These are phyloP conservation scores for Coendou prehensilis DNA, from an alignment of 2,797 vertebrate genomes.

Conservation along the genomic window DNA sequence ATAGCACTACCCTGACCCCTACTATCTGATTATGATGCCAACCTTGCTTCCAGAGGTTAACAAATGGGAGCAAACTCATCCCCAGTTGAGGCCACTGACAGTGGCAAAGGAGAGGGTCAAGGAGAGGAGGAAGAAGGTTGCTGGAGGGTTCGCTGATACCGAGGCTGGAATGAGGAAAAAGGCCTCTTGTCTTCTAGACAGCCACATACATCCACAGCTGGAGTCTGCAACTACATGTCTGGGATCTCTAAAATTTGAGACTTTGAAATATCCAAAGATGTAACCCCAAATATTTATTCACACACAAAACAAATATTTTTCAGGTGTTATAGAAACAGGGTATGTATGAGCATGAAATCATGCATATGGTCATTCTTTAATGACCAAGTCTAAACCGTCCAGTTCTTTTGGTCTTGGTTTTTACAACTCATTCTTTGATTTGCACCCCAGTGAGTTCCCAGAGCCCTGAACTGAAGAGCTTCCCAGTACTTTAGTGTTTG, in stretches of 20 bases:
- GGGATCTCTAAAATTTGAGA: background rate
- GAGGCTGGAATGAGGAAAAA: background rate
- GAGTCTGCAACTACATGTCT: background rate
- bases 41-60: background rate
- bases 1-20: too few species aligned
- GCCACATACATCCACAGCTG: background rate
- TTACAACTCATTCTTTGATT: constrained; percentile 14
- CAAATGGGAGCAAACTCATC: background rate
- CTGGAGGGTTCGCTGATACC: fast-evolving
- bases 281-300: background rate
- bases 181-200: background rate
- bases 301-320: constrained; percentile 68
- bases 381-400: background rate
- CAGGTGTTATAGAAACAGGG: background rate
- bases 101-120: background rate
- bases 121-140: background rate
- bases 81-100: background rate
- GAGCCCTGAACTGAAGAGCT: background rate
- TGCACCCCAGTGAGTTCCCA: background rate
- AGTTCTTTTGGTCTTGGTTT: constrained; percentile 31
- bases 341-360: background rate
- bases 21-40: background rate
- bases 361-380: background rate
- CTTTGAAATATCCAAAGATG: background rate
- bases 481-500: background rate